Conservation (phyloP, 1,140 invertebrate species). For the Mycetomoellerius zeteki region DNA sequence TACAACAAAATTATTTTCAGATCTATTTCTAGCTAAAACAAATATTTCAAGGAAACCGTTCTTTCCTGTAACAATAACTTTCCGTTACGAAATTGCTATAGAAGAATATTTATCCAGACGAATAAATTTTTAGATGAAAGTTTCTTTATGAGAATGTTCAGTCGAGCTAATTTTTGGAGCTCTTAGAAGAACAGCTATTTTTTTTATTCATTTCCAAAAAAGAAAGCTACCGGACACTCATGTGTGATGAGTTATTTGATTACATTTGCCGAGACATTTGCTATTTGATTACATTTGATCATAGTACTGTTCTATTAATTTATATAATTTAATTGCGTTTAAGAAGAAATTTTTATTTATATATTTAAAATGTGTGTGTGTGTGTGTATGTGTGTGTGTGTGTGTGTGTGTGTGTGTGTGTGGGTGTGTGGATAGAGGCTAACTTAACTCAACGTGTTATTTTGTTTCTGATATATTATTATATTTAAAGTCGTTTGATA, state of each 20-base stretch:
- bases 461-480: not conserved
- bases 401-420: no score
- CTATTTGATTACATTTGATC: conserved; percentile 22
- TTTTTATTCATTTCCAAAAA: not conserved
- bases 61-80: not conserved
- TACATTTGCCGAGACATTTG: no score
- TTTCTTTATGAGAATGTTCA: not conserved
- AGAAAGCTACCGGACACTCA: not conserved
- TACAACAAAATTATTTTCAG: no score
- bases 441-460: not conserved
- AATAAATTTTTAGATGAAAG: conserved; percentile 25
- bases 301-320: not conserved
- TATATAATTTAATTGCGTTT: not conserved
- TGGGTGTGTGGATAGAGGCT: no score
- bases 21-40: no score
- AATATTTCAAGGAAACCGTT: no score
- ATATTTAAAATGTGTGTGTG: conserved; percentile 5
- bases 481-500: not conserved
- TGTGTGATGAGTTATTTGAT: not conserved
- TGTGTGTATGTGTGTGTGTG: no score
- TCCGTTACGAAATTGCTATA: not conserved
- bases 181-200: not conserved
- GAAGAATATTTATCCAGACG: not conserved
- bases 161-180: not conserved
- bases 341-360: not conserved